Base-by-base conservation (phyloP, 2,888 invertebrate species). In the Dynastes maya region DNA sequence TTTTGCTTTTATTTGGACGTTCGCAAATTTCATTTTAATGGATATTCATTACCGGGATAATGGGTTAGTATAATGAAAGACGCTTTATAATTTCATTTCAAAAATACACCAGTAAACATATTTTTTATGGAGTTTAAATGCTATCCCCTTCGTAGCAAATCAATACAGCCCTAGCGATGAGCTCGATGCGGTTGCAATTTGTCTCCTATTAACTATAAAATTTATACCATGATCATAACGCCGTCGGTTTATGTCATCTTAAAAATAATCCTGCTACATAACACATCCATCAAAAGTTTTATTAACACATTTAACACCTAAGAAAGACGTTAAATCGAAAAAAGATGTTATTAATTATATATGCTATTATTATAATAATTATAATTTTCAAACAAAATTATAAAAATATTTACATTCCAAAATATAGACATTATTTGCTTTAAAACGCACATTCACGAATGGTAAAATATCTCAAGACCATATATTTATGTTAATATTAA, bases 161-260 rank as follows among this genome's bases (percentile, higher is more conserved):
- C 72, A 72, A 72, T 72, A 72, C 72, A 37, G 22, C 40, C 61
- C 45, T 45, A 45, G 40, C 16, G n/a, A 6, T 4, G 11, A 22
- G 16, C 58, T 45, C 32, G 37, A 40, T 22, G 58, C 16, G 22
- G n/a, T 16, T 58, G 58, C 58, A 72, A 72, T 72, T 72, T 58
- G 58, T 40, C 9, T 16, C 37, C 58, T 40, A 58, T 72, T 45
- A 72, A 58, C 58, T 58, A 58, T 58, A 53, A 72, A 72, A 61
- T 40, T 58, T 72, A 55, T 22, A 22, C 22, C 45, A 45, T 11
- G 8, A 45, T 45, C 45, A 45, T 45, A 37, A 37, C 37, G 0
- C 4, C 4, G 6, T 37, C 37, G 37, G 45, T 45, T 45, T 45
- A 45, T 45, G 0, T 45, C 45, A 8, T 45, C 45, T 45, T 45